These are phyloP conservation scores for Pagrus major DNA, from an alignment of 2,113 vertebrate species.

Conservation along the genomic window DNA sequence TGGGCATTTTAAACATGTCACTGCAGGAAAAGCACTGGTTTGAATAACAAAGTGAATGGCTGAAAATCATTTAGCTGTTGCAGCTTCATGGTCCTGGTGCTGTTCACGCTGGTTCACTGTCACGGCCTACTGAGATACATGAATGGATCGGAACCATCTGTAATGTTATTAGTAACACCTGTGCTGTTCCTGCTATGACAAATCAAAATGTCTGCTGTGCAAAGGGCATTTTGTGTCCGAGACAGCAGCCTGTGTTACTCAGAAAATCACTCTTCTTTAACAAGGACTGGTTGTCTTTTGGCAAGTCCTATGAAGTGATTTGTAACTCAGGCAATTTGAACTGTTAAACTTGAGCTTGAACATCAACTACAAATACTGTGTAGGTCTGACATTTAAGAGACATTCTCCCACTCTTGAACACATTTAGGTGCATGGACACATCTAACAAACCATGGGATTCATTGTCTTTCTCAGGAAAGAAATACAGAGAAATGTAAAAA, in stretches of 20 bases:
- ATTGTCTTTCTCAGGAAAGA: background rate
- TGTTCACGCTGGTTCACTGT: background rate
- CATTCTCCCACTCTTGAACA: background rate
- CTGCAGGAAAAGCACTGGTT: background rate
- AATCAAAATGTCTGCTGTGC: background rate
- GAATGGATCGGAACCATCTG: background rate
- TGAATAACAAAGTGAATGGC: background rate
- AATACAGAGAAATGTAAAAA: background rate
- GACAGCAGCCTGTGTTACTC: background rate
- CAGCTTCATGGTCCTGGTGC: background rate
- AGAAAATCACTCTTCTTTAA: background rate
- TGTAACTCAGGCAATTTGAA: background rate
- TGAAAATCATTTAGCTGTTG: background rate
- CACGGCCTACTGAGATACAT: too few species aligned
- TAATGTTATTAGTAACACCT: background rate
- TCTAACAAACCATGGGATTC: background rate
- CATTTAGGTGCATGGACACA: background rate
- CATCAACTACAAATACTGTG: background rate
- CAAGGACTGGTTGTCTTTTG: background rate
- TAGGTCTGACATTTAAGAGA: background rate
- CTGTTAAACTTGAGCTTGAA: background rate
- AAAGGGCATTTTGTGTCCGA: background rate
- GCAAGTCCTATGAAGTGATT: background rate
- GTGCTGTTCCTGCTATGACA: background rate
- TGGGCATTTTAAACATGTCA: background rate